Percentiles rank a stretch among this genome's conserved stretches.
phyloP scores from a whole-genome alignment of 2,888 invertebrate genomes.

The Iselma pallidipennis region DNA sequence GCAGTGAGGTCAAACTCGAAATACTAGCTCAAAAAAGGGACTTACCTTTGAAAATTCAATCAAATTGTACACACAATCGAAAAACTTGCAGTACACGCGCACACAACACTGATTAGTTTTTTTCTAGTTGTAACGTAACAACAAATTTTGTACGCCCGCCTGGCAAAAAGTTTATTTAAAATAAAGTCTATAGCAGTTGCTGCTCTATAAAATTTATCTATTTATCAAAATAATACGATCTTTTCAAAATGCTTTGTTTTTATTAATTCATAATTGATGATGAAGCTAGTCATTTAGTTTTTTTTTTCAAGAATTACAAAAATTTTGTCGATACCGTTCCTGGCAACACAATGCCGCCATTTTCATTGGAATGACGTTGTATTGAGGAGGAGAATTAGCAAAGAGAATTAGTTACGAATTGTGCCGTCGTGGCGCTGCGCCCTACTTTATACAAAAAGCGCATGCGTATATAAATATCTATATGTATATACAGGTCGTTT shows the following conservation, averaged over 20 bases:
- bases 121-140: neutral
- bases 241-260: constrained; percentile 30
- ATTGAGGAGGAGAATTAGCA: too few relatives aligned
- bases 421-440: too few relatives aligned
- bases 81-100: too few relatives aligned
- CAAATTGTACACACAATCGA: too few relatives aligned
- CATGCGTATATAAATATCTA: too few relatives aligned
- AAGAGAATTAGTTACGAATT: too few relatives aligned
- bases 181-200: too few relatives aligned
- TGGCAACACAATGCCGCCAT: constrained; percentile 55
- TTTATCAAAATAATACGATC: constrained; percentile 17
- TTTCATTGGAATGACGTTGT: constrained; percentile 34
- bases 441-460: too few relatives aligned
- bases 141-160: neutral
- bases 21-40: neutral
- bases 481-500: too few relatives aligned
- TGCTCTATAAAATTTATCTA: constrained; percentile 33
- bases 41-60: neutral
- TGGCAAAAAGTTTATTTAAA: neutral
- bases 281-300: constrained; percentile 52
- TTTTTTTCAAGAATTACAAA: constrained; percentile 43
- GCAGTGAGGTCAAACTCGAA: neutral
- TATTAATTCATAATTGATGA: constrained; percentile 46
- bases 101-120: too few relatives aligned
- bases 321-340: constrained; percentile 49